A percentile compares a stretch with the other conserved stretches of the same genome.
Conservation (phyloP, 2,797 vertebrate species). For the Limnodromus scolopaceus region DNA sequence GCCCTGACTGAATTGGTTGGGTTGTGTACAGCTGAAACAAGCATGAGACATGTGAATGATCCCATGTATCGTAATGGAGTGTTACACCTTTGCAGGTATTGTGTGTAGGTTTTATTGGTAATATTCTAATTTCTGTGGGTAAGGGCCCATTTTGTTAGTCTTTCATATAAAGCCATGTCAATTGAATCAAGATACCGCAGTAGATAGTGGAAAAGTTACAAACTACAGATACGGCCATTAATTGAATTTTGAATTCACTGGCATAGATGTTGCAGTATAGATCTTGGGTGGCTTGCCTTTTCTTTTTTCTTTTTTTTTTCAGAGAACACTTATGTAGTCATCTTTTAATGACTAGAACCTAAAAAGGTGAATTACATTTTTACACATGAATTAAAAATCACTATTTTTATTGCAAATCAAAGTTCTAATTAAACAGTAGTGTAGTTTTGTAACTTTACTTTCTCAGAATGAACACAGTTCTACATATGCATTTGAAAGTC, state of each 20-base stretch:
- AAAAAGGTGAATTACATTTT: neutral
- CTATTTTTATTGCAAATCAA: neutral
- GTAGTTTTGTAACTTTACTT: neutral
- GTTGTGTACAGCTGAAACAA: neutral
- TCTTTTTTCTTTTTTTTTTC: neutral
- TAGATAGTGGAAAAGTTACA: neutral
- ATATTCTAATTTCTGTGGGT: neutral
- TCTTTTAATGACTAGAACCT: neutral
- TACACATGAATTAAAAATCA: neutral
- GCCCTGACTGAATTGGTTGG: neutral
- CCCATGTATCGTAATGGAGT: neutral
- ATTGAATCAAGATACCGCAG: neutral
- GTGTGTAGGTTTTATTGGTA: neutral
- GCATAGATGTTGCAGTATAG: neutral
- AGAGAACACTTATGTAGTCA: neutral
- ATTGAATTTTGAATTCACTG: neutral
- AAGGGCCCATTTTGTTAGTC: neutral
- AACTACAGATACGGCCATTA: neutral
- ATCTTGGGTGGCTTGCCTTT: neutral
- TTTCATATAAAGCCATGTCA: neutral
- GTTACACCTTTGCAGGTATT: neutral
- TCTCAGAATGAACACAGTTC: neutral
- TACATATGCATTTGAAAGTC: neutral
- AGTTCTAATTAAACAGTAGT: neutral
- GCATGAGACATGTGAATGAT: neutral